Percentiles rank a stretch among this genome's conserved stretches.
Evolutionary conservation across 2,797 vertebrate genomes (phyloP).

Genomic region (Poecile montanus): DNA sequence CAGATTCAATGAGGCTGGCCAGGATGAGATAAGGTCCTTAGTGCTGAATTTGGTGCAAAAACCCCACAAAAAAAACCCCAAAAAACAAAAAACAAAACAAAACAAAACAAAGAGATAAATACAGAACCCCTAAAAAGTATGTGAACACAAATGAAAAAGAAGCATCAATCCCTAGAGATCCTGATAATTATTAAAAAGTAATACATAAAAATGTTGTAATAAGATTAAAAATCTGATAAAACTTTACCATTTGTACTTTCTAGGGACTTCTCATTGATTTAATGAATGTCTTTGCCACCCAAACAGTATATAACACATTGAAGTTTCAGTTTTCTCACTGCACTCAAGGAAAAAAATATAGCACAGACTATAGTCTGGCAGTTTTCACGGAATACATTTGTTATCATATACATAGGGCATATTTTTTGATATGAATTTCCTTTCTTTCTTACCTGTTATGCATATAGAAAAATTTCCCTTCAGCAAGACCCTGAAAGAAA

Average conservation of each 20-base stretch:
- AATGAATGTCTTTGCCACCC: background rate
- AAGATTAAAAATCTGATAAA: background rate
- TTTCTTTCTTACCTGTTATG: background rate
- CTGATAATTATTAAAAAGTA: background rate
- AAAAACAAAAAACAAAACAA: background rate
- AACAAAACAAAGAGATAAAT: background rate
- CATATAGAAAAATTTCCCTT: background rate
- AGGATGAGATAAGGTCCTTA: background rate
- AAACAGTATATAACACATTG: background rate
- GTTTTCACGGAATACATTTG: background rate
- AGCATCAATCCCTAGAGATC: rapidly evolving
- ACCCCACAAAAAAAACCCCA: background rate
- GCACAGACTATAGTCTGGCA: background rate
- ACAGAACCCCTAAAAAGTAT: rapidly evolving
- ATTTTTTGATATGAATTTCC: background rate
- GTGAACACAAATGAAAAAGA: background rate
- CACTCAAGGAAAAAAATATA: background rate
- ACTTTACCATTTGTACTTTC: background rate
- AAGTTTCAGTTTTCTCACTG: background rate
- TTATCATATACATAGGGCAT: background rate
- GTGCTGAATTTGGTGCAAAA: background rate
- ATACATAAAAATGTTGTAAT: background rate
- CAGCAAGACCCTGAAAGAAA: background rate
- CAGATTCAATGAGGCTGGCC: background rate
- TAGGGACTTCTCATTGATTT: background rate